These are phyloP conservation scores for Epizoanthus illoricatus DNA, from an alignment of 92 coral and sea anemone genomes.

Conservation along the genomic window DNA sequence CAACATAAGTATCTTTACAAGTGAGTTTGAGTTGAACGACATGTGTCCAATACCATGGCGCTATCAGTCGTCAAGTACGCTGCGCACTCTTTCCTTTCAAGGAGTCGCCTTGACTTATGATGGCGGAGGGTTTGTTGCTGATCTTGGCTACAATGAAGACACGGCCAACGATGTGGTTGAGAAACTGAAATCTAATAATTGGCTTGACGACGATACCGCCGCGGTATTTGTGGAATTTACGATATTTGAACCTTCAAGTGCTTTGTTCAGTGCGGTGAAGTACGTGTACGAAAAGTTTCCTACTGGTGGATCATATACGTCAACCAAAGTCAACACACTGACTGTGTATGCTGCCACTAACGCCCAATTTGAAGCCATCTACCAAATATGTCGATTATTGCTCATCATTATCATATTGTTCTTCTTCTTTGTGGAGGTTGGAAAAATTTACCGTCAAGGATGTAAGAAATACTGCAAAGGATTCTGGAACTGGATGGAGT, in stretches of 20 bases:
- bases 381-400: slow-evolving; percentile 57
- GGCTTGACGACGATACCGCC: slow-evolving; percentile 68
- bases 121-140: slow-evolving; percentile 84
- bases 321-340: slow-evolving; percentile 51
- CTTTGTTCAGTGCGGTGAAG: slow-evolving; percentile 63
- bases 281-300: slow-evolving; percentile 70
- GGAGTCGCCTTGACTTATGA: slow-evolving; percentile 52
- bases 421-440: slow-evolving; percentile 57
- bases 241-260: slow-evolving; percentile 72
- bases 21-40: slow-evolving; percentile 55
- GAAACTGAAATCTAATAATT: slow-evolving; percentile 48
- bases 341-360: slow-evolving; percentile 71
- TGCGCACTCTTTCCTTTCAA: slow-evolving; percentile 52
- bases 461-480: slow-evolving; percentile 48
- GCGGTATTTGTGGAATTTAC: slow-evolving; percentile 76
- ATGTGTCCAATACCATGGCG: slow-evolving; percentile 82
- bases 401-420: slow-evolving; percentile 68
- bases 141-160: slow-evolving; percentile 69
- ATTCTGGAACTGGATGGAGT: slow-evolving; percentile 81
- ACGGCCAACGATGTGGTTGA: slow-evolving; percentile 57
- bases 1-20: slow-evolving; percentile 47
- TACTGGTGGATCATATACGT: slow-evolving; percentile 62
- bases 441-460: slow-evolving; percentile 52
- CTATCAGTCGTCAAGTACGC: slow-evolving; percentile 52
- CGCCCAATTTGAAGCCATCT: slow-evolving; percentile 48